Conservation (phyloP, 2,113 vertebrate species). For the Petrocephalus microphthalmus region DNA sequence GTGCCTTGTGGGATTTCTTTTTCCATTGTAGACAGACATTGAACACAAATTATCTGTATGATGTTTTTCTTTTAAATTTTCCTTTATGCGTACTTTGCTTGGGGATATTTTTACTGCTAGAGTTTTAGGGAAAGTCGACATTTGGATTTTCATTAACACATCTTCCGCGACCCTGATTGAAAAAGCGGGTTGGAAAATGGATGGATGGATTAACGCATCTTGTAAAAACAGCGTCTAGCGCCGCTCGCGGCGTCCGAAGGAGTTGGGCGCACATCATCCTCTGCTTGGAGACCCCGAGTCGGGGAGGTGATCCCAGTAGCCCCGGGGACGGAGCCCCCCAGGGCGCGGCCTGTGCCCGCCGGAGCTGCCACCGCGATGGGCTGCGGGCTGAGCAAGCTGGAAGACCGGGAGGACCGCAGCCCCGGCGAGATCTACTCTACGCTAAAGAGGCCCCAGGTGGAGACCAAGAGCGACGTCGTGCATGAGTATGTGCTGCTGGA, state of each 20-base stretch:
- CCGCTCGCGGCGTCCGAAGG: neutral
- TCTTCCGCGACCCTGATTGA: no score
- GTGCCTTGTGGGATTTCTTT: neutral
- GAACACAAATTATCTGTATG: neutral
- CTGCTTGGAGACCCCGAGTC: neutral
- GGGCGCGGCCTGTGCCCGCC: conserved; percentile 29
- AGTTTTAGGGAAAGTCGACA: neutral
- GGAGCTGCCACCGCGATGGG: conserved; percentile 69
- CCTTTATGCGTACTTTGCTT: neutral
- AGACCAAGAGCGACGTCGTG: conserved; percentile 79
- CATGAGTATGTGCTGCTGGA: conserved; percentile 91
- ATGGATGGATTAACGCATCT: no score
- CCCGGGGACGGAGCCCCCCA: conserved; percentile 21
- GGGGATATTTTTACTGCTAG: neutral
- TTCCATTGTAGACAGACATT: neutral
- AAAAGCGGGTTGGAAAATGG: no score
- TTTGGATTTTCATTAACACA: neutral
- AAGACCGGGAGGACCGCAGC: conserved; percentile 91
- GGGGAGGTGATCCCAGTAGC: neutral
- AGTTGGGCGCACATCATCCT: neutral
- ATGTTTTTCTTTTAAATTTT: neutral
- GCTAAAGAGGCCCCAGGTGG: conserved; percentile 89
- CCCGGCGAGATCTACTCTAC: conserved; percentile 98
- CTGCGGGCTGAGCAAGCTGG: conserved; percentile 91
- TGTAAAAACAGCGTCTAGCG: neutral